Percentiles rank a stretch among this genome's conserved stretches.
These are phyloP conservation scores for Agonopterix subpropinquella DNA, from an alignment of 2,888 invertebrate species.

Conservation along the genomic window DNA sequence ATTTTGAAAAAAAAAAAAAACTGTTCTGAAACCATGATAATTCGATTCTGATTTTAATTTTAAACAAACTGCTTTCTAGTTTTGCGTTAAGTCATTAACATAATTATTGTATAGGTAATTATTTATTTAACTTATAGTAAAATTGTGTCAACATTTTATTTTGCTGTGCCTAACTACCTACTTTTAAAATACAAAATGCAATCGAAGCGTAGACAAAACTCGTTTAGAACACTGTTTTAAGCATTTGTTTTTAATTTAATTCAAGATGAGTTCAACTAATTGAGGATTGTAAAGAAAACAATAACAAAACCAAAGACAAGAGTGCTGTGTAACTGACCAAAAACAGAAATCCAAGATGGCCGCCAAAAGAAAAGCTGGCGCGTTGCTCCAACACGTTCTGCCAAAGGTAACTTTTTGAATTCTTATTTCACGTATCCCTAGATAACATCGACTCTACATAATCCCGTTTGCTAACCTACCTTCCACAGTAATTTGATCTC, in stretches of 20 bases:
- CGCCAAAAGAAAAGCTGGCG: conserved; percentile 84
- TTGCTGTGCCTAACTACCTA: neutral
- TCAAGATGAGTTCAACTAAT: conserved; percentile 44
- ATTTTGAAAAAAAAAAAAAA: no score
- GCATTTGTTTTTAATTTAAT: neutral
- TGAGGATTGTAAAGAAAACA: conserved; percentile 27
- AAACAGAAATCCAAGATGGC: conserved; percentile 74
- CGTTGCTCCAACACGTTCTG: conserved; percentile 81
- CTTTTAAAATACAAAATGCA: neutral
- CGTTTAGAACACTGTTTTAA: neutral
- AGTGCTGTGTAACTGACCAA: conserved; percentile 53
- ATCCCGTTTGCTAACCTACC: conserved; percentile 11
- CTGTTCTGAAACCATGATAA: no score
- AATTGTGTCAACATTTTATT: neutral
- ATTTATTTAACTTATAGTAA: no score
- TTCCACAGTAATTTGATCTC: conserved; percentile 1
- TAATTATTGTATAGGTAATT: neutral
- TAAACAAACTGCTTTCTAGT: no score
- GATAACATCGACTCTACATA: conserved; percentile 23
- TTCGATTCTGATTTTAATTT: no score
- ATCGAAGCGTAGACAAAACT: conserved; percentile 3
- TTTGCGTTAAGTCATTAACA: no score
- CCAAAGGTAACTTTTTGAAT: conserved; percentile 61
- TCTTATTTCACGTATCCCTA: conserved; percentile 36
- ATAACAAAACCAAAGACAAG: conserved; percentile 48